Conservation (phyloP, 2,797 vertebrate species). For the Clamator glandarius region DNA sequence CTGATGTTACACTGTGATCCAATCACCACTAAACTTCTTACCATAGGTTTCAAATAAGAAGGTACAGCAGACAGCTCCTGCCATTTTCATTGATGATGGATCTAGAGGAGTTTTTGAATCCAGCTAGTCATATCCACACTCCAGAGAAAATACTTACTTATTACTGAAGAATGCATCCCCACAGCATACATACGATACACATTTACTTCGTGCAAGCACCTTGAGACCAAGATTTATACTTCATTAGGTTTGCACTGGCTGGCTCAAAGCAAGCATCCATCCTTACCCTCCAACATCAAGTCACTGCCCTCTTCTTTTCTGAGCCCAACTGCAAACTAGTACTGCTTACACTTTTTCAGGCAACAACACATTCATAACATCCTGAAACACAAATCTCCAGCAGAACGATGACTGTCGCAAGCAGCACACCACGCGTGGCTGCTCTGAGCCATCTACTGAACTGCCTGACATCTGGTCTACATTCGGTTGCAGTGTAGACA, state of each 20-base stretch:
- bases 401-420: not conserved
- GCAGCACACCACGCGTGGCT: not conserved
- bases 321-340: not conserved
- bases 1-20: not conserved
- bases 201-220: not conserved
- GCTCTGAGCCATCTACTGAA: not conserved
- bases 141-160: not conserved
- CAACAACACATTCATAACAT: not conserved
- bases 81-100: not conserved
- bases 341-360: not conserved
- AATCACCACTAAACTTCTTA: not conserved
- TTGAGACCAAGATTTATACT: not conserved
- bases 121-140: not conserved
- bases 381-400: not conserved
- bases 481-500: not conserved
- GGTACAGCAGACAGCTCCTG: not conserved
- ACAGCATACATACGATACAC: not conserved
- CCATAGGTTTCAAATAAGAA: not conserved
- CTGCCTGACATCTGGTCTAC: constrained; percentile 7
- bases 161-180: not conserved
- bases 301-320: not conserved
- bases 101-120: not conserved
- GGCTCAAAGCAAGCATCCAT: not conserved
- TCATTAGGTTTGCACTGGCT: not conserved
- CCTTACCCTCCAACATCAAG: not conserved